These are phyloP conservation scores for Oceanodroma leucorhoa DNA, from an alignment of 2,797 vertebrate species.

Conservation along the genomic window DNA sequence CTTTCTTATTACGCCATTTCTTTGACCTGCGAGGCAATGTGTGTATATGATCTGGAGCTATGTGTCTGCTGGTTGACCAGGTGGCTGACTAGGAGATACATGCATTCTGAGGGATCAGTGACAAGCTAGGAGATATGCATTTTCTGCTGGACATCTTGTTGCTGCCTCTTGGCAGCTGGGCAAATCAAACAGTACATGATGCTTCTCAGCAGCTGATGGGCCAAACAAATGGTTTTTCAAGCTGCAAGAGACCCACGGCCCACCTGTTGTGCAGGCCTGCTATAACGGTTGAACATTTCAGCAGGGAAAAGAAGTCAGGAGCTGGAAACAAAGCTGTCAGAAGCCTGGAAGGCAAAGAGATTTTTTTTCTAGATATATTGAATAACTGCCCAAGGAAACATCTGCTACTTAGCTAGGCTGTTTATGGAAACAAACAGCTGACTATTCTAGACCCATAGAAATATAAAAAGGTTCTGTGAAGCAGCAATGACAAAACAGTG, in stretches of 20 bases:
- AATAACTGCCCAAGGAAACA: constrained; percentile 65
- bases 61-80: constrained; percentile 3
- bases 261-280: constrained; percentile 56
- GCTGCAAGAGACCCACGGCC: constrained; percentile 46
- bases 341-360: constrained; percentile 46
- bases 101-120: constrained; percentile 3
- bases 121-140: background rate
- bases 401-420: constrained; percentile 56
- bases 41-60: background rate
- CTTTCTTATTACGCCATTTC: background rate
- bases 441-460: constrained; percentile 26
- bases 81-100: constrained; percentile 1
- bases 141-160: constrained; percentile 63
- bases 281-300: constrained; percentile 62
- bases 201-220: constrained; percentile 65
- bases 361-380: constrained; percentile 50
- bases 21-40: background rate
- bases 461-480: background rate
- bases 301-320: constrained; percentile 59
- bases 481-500: background rate
- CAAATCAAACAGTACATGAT: constrained; percentile 60
- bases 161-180: constrained; percentile 59
- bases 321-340: constrained; percentile 63
- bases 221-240: constrained; percentile 63
- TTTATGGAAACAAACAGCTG: constrained; percentile 62